Base-by-base conservation (phyloP, 2,888 invertebrate species). In the Lamellibrachia satsuma region DNA sequence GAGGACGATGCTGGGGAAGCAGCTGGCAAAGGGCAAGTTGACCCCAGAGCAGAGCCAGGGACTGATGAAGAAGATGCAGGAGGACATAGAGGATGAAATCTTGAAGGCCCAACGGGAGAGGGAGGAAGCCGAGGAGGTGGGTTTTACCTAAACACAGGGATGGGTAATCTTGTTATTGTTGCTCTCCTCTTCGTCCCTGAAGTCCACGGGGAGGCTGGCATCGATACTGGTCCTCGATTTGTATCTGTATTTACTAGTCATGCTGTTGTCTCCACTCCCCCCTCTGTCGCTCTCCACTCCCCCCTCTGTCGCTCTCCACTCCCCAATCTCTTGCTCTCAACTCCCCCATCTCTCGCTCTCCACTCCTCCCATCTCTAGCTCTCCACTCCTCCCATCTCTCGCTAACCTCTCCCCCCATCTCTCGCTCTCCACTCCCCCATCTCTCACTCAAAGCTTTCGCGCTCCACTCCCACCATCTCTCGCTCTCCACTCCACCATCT, bases 21-120 rank as follows among this genome's bases (percentile, higher is more conserved):
- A 94, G 92, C 91, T 94, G 92, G 11, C 15, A 57, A 94, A 94
- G 92, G 94, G 94, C 15, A 93, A 91, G 39, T 7, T 94, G 39
- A 93, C 92, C 11, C 90, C 92, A 7, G 93, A 92, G 27, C 93
- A 94, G 91, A 55, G 52, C 57, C 92, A 93, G 90, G 93, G 92
- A 52, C 3, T 94, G 51, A 90, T 94, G 92, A 60, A 92, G 92
- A 52, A 92, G 22, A 57, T 92, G 22, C 94, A 94, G 92, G 90
- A 93, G 3, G 55, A 57, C 57, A 57, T 93, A 6, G 75, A 90
- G 22, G 92, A 93, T 6, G 92, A n/a, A 27, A 90, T 93, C 75
- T 90, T 57, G 39, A 52, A 90, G 11, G 52, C 52, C 15, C 92
- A 93, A 52, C 7, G 27, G 27, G 93, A 93, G 90, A 91, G 52